phyloP scores from a whole-genome alignment of 2,797 vertebrate genomes.

The Toxotes lorentzi region DNA sequence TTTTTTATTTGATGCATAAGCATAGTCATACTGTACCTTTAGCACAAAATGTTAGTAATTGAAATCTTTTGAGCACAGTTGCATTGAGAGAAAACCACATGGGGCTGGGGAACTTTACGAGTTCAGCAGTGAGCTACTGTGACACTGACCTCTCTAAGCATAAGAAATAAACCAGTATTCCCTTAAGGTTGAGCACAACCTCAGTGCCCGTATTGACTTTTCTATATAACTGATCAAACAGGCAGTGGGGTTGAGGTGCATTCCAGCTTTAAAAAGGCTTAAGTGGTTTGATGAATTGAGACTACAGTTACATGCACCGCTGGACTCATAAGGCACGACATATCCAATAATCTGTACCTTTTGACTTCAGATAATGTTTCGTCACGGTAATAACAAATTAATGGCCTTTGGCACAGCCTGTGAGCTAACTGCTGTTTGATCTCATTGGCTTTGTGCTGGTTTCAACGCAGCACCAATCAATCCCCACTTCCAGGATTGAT shows the following conservation, averaged over 20 bases:
- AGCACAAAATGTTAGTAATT: not conserved
- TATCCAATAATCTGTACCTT: conserved; percentile 64
- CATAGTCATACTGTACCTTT: not conserved
- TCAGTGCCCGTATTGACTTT: conserved; percentile 51
- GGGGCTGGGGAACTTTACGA: conserved; percentile 9
- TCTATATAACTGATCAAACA: conserved; percentile 51
- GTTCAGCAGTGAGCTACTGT: conserved; percentile 33
- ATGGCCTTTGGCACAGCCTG: conserved; percentile 60
- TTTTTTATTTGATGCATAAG: conserved; percentile 8
- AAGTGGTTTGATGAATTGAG: conserved; percentile 61
- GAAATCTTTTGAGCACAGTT: not conserved
- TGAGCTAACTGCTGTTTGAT: conserved; percentile 67
- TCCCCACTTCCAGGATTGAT: conserved; percentile 64
- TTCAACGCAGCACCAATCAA: conserved; percentile 70
- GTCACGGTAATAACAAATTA: conserved; percentile 59
- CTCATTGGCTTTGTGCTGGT: conserved; percentile 64
- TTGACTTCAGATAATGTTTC: conserved; percentile 67
- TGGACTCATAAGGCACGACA: conserved; percentile 56
- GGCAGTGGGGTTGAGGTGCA: conserved; percentile 40
- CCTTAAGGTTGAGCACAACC: not conserved
- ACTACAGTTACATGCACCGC: conserved; percentile 51
- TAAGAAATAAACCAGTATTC: conserved; percentile 22
- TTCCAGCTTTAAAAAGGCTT: conserved; percentile 55
- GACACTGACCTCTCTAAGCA: conserved; percentile 28
- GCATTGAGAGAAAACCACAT: not conserved